These are phyloP conservation scores for Cheilosia vernalis DNA, from an alignment of 2,888 invertebrate species.

Conservation along the genomic window DNA sequence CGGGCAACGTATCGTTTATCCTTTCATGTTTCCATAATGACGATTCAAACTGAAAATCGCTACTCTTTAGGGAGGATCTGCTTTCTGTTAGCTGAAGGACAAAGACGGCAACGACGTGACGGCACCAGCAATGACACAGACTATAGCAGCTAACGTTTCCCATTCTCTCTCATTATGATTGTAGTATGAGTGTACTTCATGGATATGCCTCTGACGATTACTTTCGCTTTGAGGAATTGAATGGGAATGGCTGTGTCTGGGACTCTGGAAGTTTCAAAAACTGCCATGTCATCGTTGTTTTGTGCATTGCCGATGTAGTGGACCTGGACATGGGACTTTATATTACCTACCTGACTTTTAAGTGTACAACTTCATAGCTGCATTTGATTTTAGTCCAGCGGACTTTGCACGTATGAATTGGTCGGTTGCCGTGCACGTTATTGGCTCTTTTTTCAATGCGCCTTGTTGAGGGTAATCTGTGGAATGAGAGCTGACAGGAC, in stretches of 20 bases:
- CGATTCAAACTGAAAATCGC: constrained; percentile 40
- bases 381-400: constrained; percentile 7
- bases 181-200: constrained; percentile 13
- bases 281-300: constrained; percentile 17
- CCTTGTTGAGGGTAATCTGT: not conserved
- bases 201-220: constrained; percentile 38
- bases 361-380: constrained; percentile 29
- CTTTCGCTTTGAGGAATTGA: constrained; percentile 24
- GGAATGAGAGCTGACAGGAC: constrained; percentile 15
- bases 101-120: not conserved
- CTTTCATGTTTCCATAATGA: constrained; percentile 45
- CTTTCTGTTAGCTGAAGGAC: not conserved
- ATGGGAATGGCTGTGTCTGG: constrained; percentile 23
- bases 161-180: constrained; percentile 36
- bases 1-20: constrained; percentile 32
- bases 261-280: too few relatives aligned
- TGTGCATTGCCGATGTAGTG: constrained; percentile 7
- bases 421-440: not conserved
- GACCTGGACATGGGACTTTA: not conserved
- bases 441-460: not conserved
- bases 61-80: constrained; percentile 20
- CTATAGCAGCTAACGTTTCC: constrained; percentile 26
- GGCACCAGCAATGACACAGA: not conserved
- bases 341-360: constrained; percentile 48
- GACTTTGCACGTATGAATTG: constrained; percentile 19